Conservation (phyloP, 53 echinoderm and acorn worm species). For the Patiria pectinifera region DNA sequence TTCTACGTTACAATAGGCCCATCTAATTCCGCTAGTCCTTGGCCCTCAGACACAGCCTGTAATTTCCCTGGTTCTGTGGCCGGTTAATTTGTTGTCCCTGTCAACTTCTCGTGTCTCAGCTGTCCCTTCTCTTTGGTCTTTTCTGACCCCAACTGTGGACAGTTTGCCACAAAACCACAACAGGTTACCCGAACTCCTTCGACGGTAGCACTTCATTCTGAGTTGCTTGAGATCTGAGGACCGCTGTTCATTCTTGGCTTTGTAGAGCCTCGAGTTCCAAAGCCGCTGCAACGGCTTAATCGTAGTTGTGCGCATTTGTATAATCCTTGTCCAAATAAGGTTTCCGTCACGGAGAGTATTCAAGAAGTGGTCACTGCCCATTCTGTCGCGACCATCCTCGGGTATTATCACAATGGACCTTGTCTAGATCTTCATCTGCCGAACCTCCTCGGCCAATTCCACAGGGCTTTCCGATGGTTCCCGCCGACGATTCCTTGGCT, state of each 20-base stretch:
- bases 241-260: slow-evolving; percentile 5
- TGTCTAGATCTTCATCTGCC: slow-evolving; percentile 11
- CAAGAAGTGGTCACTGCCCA: slow-evolving; percentile 24
- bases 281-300: slow-evolving; percentile 9
- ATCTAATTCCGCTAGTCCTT: background rate
- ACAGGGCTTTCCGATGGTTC: slow-evolving; percentile 4
- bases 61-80: background rate
- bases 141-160: background rate
- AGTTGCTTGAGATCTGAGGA: background rate
- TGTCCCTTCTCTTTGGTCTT: background rate
- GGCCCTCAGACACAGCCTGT: background rate
- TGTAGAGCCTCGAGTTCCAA: slow-evolving; percentile 9
- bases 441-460: slow-evolving; percentile 6
- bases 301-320: slow-evolving; percentile 24
- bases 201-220: background rate
- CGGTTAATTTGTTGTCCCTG: background rate
- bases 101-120: background rate
- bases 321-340: slow-evolving; percentile 9
- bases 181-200: background rate
- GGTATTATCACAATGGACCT: background rate
- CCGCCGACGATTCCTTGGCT: background rate
- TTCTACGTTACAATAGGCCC: too few relatives aligned
- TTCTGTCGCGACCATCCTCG: slow-evolving; percentile 1
- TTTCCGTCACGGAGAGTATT: background rate
- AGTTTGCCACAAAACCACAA: background rate